Evolutionary conservation across 2,113 vertebrate genomes (phyloP).

Genomic region (Bufo gargarizans): DNA sequence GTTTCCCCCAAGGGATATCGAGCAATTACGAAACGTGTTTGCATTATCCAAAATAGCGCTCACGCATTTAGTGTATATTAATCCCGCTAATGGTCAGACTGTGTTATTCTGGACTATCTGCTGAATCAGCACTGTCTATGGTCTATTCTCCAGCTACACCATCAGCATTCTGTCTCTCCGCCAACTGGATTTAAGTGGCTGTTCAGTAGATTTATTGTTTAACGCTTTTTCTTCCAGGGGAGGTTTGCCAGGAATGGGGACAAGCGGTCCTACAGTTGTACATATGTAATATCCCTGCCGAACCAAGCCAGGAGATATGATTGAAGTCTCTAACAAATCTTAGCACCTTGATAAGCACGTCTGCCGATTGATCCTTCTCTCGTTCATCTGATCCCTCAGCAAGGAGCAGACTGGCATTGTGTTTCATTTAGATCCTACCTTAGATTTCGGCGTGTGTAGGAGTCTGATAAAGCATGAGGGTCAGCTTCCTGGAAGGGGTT

Average conservation of each 20-base stretch:
- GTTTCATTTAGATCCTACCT: slow-evolving; percentile 41
- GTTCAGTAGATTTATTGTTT: slow-evolving; percentile 46
- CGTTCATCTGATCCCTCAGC: slow-evolving; percentile 37
- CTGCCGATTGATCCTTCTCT: slow-evolving; percentile 37
- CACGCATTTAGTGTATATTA: slow-evolving; percentile 44
- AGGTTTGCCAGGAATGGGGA: neutral
- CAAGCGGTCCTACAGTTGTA: neutral
- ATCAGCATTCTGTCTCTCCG: slow-evolving; percentile 42
- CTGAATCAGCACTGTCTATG: slow-evolving; percentile 43
- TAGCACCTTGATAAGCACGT: slow-evolving; percentile 44
- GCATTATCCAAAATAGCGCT: slow-evolving; percentile 36
- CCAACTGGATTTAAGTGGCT: slow-evolving; percentile 51
- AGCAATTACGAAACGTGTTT: slow-evolving; percentile 37
- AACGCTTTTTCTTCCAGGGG: slow-evolving; percentile 6
- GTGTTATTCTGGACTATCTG: slow-evolving; percentile 3
- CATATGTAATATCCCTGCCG: neutral
- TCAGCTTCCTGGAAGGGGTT: slow-evolving; percentile 23
- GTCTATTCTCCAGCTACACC: slow-evolving; percentile 39
- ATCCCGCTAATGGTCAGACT: slow-evolving; percentile 47
- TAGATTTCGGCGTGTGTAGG: slow-evolving; percentile 26
- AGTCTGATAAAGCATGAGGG: slow-evolving; percentile 41
- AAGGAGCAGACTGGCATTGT: slow-evolving; percentile 37
- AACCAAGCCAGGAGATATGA: slow-evolving; percentile 15
- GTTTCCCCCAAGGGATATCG: neutral
- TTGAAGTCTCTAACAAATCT: slow-evolving; percentile 39